Evolutionary conservation across 2,113 vertebrate genomes (phyloP), one percentile per base, ranked within the genome.

Genomic region (Megaleporinus macrocephalus): DNA sequence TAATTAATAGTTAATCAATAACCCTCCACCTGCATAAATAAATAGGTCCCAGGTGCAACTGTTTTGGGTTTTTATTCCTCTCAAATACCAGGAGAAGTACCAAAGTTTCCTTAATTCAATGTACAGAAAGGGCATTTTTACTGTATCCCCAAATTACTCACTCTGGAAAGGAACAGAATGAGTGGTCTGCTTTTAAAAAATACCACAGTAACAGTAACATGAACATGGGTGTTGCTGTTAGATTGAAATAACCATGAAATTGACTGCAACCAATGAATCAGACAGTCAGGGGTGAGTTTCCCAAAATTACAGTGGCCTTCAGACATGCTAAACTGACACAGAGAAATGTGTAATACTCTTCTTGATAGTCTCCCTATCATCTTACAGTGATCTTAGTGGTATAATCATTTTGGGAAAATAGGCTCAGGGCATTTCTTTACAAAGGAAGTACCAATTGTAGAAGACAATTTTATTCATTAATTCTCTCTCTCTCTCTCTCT

Each of bases 381-480:
- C 66, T 44, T n/a, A 24, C 33, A 70, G 66, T 70, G 36, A 24
- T 70, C 66, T n/a, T 44, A 13, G 24, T 70, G 66, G 22, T 70
- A 22, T 70, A 70, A n/a, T n/a, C 33, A 33, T 36, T 36, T 22
- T 70, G 66, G 66, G 66, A 14, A 44, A 70, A 70, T n/a, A 22
- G 66, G 66, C 66, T 36, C 36, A 22, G 20, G n/a, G 66, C 66
- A 70, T 44, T 70, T 14, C 16, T 22, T 70, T 70, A 44, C 66
- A 70, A 70, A 70, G 20, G 66, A 12, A 70, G 36, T 70, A 41
- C 66, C 44, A 70, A 70, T 70, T 44, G 66, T 44, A 20, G 27
- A 29, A 78, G 62, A 49, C 76, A 53, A 30, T 47, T 66, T 53
- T 63, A 68, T 78, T 78, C 55, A 70, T 44, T 70, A 41, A 70